These are phyloP conservation scores for Rhaphigaster nebulosa DNA, from an alignment of 2,888 invertebrate genomes.

Conservation along the genomic window DNA sequence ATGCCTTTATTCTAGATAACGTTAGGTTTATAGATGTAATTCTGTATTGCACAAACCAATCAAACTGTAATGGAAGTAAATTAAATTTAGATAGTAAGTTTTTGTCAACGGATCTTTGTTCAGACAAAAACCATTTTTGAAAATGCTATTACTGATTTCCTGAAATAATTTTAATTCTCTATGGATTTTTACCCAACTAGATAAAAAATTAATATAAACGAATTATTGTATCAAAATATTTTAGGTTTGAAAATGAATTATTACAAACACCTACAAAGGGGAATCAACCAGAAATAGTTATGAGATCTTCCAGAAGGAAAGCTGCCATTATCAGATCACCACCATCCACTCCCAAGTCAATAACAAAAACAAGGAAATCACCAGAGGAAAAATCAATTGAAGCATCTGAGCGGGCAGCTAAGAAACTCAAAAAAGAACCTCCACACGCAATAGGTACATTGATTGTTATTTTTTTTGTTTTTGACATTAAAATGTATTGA, in stretches of 20 bases:
- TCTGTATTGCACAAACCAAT: no score
- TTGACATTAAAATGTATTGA: background rate
- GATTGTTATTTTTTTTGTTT: background rate
- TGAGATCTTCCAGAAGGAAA: conserved; percentile 30
- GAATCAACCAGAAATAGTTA: conserved; percentile 42
- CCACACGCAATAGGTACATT: conserved; percentile 45
- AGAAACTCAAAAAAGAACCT: conserved; percentile 48
- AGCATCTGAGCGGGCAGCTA: conserved; percentile 53
- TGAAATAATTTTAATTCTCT: no score
- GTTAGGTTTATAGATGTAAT: no score
- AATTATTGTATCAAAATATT: no score
- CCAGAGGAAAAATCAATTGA: conserved; percentile 25
- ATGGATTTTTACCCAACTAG: no score
- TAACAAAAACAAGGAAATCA: conserved; percentile 3
- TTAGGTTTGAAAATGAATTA: background rate
- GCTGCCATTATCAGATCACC: conserved; percentile 22
- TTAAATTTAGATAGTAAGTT: no score
- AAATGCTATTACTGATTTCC: no score
- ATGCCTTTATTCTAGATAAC: no score
- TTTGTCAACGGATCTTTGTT: no score
- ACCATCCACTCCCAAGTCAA: conserved; percentile 38
- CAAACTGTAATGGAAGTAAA: no score
- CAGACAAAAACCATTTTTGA: no score
- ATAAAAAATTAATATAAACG: no score
- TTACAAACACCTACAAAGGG: conserved; percentile 7